These are phyloP conservation scores for Rhodophaea formosa DNA, from an alignment of 2,888 invertebrate genomes.

Conservation along the genomic window DNA sequence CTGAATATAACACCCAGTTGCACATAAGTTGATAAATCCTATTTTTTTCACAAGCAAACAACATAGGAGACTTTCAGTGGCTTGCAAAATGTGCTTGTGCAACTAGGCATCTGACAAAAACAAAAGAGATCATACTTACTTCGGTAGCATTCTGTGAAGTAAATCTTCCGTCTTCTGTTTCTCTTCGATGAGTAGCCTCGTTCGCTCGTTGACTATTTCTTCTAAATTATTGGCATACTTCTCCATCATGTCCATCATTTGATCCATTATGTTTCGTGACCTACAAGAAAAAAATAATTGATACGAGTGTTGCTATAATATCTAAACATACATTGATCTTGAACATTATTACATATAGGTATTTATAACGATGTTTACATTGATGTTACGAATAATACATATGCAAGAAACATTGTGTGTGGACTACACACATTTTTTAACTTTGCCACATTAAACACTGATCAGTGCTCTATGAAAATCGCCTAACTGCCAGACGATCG, in stretches of 20 bases:
- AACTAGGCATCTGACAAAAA: neutral
- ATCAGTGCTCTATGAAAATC: too few species aligned
- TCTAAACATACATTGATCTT: neutral
- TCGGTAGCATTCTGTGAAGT: conserved; percentile 95
- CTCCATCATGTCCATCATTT: conserved; percentile 99
- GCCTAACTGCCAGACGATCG: too few species aligned
- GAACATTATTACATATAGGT: too few species aligned
- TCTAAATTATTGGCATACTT: conserved; percentile 97
- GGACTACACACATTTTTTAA: too few species aligned
- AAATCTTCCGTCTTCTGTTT: conserved; percentile 96
- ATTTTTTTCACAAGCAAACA: too few species aligned
- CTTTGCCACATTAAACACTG: too few species aligned
- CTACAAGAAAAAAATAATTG: conserved; percentile 57
- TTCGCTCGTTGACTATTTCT: conserved; percentile 95
- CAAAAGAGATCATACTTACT: conserved; percentile 77
- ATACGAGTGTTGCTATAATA: neutral
- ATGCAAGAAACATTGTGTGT: too few species aligned
- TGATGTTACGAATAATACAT: too few species aligned
- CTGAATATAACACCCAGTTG: conserved; percentile 16
- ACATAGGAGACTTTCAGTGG: too few species aligned
- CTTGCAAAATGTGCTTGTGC: too few species aligned
- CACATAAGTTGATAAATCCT: too few species aligned
- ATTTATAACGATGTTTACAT: too few species aligned
- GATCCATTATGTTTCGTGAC: conserved; percentile 95
- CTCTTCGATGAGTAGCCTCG: conserved; percentile 93